Evolutionary conservation across 2,888 invertebrate species (phyloP).

Genomic region (Lathronympha strigana): DNA sequence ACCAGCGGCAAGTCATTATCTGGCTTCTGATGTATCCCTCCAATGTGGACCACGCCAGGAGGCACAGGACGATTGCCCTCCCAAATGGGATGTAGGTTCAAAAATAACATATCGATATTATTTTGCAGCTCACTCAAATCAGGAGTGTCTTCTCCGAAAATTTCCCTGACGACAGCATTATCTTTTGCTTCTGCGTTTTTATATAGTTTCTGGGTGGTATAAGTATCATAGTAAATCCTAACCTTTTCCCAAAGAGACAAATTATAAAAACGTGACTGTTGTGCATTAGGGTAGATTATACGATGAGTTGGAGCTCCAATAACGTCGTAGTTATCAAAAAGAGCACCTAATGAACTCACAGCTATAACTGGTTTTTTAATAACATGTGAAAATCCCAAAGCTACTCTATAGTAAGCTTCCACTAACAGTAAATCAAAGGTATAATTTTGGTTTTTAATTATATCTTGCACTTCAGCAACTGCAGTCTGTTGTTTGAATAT

Average conservation of each 20-base stretch:
- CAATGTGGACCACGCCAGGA: constrained; percentile 66
- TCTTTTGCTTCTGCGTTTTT: constrained; percentile 48
- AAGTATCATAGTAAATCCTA: constrained; percentile 66
- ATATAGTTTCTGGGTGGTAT: constrained; percentile 57
- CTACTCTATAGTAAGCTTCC: constrained; percentile 44
- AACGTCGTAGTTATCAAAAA: constrained; percentile 34
- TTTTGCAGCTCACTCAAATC: constrained; percentile 47
- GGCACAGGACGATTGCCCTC: constrained; percentile 63
- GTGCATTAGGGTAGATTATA: constrained; percentile 38
- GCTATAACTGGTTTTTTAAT: constrained; percentile 48
- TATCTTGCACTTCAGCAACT: constrained; percentile 37
- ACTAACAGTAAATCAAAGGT: constrained; percentile 47
- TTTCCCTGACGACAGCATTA: constrained; percentile 44
- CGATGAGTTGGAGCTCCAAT: constrained; percentile 49
- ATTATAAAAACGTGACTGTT: constrained; percentile 44
- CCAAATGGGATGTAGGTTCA: constrained; percentile 67
- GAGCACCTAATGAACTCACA: constrained; percentile 47
- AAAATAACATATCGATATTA: constrained; percentile 65
- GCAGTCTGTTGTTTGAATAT: constrained; percentile 44
- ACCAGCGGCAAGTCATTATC: constrained; percentile 67
- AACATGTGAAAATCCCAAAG: constrained; percentile 44
- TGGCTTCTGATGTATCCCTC: constrained; percentile 67
- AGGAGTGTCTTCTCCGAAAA: constrained; percentile 53
- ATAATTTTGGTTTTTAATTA: constrained; percentile 38
- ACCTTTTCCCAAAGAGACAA: constrained; percentile 51